A percentile compares a stretch with the other conserved stretches of the same genome.
phyloP scores from a whole-genome alignment of 2,797 vertebrate genomes.

The Rhinatrema bivittatum region DNA sequence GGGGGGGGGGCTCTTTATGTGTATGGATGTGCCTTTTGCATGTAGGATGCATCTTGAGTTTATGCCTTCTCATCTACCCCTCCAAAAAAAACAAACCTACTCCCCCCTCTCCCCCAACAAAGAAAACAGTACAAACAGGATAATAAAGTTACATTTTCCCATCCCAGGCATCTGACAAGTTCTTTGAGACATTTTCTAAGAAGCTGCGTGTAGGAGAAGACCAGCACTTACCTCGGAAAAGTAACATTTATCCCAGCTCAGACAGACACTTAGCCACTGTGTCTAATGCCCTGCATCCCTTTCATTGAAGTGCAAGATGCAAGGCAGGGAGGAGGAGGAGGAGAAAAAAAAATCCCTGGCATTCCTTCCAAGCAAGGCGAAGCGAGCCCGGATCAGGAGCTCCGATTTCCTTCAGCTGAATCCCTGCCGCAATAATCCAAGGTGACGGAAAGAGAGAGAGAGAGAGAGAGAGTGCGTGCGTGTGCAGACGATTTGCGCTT shows the following conservation, averaged over 20 bases:
- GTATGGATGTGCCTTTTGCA: no score
- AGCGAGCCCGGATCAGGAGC: no score
- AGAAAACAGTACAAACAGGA: no score
- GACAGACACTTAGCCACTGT: slow-evolving; percentile 30
- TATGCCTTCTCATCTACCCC: no score
- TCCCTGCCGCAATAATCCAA: slow-evolving; percentile 38
- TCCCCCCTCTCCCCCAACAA: no score
- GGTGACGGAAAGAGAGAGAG: not conserved
- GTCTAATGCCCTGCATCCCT: slow-evolving; percentile 49
- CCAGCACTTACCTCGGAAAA: slow-evolving; percentile 51
- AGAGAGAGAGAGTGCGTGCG: no score
- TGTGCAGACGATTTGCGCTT: slow-evolving; percentile 43
- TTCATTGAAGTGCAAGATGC: slow-evolving; percentile 21
- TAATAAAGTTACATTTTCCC: slow-evolving; percentile 38
- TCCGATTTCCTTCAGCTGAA: slow-evolving; percentile 52
- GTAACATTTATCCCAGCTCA: slow-evolving; percentile 53
- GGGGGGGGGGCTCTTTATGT: no score
- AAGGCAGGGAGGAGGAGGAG: slow-evolving; percentile 38
- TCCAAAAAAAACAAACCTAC: no score
- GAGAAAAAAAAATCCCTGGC: no score
- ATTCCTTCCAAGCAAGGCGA: no score
- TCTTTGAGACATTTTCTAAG: not conserved
- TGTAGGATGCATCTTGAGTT: no score
- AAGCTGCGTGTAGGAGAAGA: not conserved
- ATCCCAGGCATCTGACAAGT: not conserved